Conservation (phyloP, 2,113 vertebrate species). For the Syngnathoides biaculeatus region DNA sequence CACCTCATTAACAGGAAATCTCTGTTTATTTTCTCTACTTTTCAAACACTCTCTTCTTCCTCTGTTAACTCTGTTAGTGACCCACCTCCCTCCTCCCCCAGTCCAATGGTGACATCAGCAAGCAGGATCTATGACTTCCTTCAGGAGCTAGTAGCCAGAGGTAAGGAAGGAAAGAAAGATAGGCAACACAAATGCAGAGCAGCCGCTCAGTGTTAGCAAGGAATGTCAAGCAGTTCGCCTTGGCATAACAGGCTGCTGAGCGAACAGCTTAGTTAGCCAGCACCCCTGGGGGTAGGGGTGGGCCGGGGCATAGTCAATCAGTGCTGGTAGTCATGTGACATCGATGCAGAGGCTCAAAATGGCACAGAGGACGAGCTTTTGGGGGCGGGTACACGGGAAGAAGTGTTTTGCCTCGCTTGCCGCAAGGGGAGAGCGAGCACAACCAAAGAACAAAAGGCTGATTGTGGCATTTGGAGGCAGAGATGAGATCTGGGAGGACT, state of each 20-base stretch:
- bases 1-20: constrained; percentile 76
- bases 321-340: constrained; percentile 42
- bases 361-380: constrained; percentile 18
- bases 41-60: constrained; percentile 73
- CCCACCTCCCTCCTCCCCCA: constrained; percentile 5
- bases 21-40: constrained; percentile 73
- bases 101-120: constrained; percentile 55
- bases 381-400: constrained; percentile 9
- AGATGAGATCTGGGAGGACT: constrained; percentile 67
- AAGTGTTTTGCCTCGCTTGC: constrained; percentile 43
- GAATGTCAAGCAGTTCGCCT: constrained; percentile 60
- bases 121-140: constrained; percentile 68
- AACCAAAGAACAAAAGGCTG: constrained; percentile 62
- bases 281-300: constrained; percentile 34
- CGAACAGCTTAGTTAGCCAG: constrained; percentile 56
- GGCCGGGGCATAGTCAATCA: constrained; percentile 29
- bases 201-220: constrained; percentile 46
- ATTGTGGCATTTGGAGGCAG: constrained; percentile 65
- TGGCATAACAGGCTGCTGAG: constrained; percentile 42
- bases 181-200: constrained; percentile 39
- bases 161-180: constrained; percentile 51
- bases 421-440: constrained; percentile 41
- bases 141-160: constrained; percentile 49
- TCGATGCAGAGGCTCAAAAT: constrained; percentile 51
- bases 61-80: constrained; percentile 56